A percentile compares a stretch with the other conserved stretches of the same genome.
phyloP scores from a whole-genome alignment of 92 coral and sea anemone genomes.

The Phymanthus crucifer region DNA sequence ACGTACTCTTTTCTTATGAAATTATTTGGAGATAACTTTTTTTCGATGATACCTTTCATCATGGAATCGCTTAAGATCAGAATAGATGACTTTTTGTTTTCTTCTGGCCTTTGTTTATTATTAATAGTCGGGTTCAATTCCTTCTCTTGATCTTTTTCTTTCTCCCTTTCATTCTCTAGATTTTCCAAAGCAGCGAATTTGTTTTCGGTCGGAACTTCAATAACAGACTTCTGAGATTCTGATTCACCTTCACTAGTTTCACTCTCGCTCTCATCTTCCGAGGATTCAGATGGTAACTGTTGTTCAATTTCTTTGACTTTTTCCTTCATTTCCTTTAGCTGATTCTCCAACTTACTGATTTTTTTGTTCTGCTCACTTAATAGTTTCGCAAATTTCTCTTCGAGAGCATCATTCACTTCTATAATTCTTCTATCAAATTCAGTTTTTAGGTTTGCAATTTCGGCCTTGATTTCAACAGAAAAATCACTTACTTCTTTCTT shows the following conservation, averaged over 20 bases:
- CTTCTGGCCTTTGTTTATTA: neutral
- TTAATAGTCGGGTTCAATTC: neutral
- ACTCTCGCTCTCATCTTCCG: neutral
- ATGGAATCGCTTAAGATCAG: neutral
- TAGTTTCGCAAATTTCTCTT: neutral
- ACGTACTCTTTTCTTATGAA: constrained; percentile 14
- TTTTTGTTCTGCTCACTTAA: neutral
- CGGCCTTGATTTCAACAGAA: neutral
- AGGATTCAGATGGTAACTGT: neutral
- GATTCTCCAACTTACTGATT: neutral
- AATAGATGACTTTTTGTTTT: neutral
- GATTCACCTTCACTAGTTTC: neutral
- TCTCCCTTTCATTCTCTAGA: neutral
- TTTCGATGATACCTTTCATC: constrained; percentile 13
- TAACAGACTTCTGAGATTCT: neutral
- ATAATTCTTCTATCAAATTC: neutral
- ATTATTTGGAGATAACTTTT: constrained; percentile 12
- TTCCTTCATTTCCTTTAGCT: neutral
- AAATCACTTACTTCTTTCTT: neutral
- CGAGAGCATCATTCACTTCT: neutral
- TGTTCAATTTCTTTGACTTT: neutral
- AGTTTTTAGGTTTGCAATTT: neutral
- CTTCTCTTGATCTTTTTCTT: neutral
- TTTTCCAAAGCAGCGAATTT: neutral
- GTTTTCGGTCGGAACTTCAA: neutral